phyloP scores from a whole-genome alignment of 2,113 vertebrate species.

The Elanoides forficatus region DNA sequence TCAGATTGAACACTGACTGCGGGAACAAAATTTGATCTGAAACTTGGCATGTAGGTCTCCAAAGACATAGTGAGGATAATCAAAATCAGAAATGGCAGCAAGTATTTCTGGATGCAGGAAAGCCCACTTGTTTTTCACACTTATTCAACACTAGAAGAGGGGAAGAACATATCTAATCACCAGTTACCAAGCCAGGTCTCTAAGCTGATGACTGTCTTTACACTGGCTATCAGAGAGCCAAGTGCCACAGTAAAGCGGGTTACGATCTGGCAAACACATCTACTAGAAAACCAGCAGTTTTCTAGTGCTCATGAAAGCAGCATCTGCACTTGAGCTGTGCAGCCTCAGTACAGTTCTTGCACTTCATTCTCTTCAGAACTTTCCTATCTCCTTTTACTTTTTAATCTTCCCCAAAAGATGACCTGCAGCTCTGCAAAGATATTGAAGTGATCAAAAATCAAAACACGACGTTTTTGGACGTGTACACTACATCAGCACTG shows the following conservation, averaged over 20 bases:
- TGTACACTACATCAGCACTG: background rate
- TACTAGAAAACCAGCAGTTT: background rate
- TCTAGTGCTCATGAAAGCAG: background rate
- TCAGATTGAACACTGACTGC: rapidly evolving
- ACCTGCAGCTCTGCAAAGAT: background rate
- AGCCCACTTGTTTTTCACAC: background rate
- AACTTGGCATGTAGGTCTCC: background rate
- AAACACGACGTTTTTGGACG: background rate
- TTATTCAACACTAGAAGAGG: background rate
- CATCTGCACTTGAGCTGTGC: background rate
- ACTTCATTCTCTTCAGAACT: background rate
- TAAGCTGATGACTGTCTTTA: background rate
- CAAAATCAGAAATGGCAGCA: background rate
- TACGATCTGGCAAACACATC: background rate
- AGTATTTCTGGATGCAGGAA: background rate
- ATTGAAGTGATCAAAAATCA: background rate
- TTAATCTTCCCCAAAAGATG: background rate
- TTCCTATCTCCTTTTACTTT: background rate
- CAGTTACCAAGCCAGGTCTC: background rate
- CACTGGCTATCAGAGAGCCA: background rate
- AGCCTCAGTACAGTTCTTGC: background rate
- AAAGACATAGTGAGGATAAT: background rate
- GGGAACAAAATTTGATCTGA: background rate
- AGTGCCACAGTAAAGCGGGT: background rate
- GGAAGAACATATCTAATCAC: background rate